phyloP scores from a whole-genome alignment of 2,113 vertebrate genomes.

The Otolemur garnettii region DNA sequence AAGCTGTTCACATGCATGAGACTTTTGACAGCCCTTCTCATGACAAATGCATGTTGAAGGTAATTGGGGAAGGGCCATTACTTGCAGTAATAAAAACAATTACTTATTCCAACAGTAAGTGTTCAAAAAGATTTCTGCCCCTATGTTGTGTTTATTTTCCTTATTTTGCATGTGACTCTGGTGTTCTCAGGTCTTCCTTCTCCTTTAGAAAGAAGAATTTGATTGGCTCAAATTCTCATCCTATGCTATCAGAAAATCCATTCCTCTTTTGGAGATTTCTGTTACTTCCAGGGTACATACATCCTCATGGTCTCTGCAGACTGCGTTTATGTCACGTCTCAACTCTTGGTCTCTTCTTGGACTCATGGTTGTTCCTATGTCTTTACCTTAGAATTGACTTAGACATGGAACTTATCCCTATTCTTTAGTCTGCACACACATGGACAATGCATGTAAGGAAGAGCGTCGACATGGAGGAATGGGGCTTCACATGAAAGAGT shows the following conservation, averaged over 20 bases:
- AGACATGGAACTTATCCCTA: background rate
- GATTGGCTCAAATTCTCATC: background rate
- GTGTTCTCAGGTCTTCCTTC: background rate
- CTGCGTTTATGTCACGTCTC: background rate
- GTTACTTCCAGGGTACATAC: background rate
- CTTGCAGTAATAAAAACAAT: background rate
- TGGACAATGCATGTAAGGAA: background rate
- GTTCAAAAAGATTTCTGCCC: background rate
- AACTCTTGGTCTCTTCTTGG: background rate
- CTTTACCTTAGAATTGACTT: background rate
- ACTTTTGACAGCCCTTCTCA: background rate
- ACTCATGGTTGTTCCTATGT: background rate
- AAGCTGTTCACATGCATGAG: background rate
- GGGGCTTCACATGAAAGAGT: background rate
- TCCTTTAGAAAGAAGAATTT: background rate
- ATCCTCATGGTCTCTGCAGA: background rate
- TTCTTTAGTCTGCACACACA: background rate
- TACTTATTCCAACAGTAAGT: background rate
- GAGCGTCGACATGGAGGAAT: background rate
- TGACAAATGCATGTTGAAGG: background rate
- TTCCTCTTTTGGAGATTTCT: background rate
- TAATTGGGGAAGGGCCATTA: background rate
- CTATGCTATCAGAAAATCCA: background rate
- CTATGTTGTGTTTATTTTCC: background rate
- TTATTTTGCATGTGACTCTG: background rate